These are phyloP conservation scores for Melanerpes aurifrons DNA, from an alignment of 2,113 vertebrate species.

Conservation along the genomic window DNA sequence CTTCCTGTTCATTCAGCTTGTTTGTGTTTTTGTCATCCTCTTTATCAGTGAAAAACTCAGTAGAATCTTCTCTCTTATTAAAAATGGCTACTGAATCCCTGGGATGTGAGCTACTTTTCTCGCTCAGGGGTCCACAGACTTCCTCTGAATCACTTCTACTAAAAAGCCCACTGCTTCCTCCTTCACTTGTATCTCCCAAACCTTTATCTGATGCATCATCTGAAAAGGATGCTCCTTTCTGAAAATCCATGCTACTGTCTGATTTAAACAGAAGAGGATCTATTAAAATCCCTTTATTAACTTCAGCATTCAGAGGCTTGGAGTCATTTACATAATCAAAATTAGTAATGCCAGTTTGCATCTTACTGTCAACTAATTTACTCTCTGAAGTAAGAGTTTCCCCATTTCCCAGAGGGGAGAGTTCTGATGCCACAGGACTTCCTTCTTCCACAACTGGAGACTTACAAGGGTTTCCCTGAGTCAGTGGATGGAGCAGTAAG, in stretches of 20 bases:
- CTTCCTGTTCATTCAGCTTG: constrained; percentile 59
- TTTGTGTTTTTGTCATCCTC: constrained; percentile 63
- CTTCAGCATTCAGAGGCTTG: constrained; percentile 74
- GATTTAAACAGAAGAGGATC: constrained; percentile 86
- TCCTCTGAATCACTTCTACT: constrained; percentile 75
- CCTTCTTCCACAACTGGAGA: constrained; percentile 72
- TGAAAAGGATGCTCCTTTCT: constrained; percentile 74
- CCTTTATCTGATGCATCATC: constrained; percentile 76
- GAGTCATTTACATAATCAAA: constrained; percentile 62
- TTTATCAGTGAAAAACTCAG: constrained; percentile 68
- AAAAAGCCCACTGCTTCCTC: constrained; percentile 74
- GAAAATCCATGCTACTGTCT: constrained; percentile 72
- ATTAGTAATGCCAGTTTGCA: constrained; percentile 39
- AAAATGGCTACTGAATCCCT: constrained; percentile 52
- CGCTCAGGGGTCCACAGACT: constrained; percentile 61
- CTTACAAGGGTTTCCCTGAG: constrained; percentile 67
- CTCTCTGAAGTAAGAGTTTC: constrained; percentile 75
- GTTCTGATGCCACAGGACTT: constrained; percentile 79
- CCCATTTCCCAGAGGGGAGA: constrained; percentile 83
- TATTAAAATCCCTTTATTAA: constrained; percentile 72
- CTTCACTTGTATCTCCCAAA: constrained; percentile 78
- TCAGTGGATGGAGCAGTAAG: constrained; percentile 88
- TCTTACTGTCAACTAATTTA: constrained; percentile 45
- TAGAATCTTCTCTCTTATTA: constrained; percentile 68
- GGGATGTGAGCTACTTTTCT: constrained; percentile 56